Evolutionary conservation across 1,140 invertebrate genomes (phyloP).

Genomic region (Bombus polaris): DNA sequence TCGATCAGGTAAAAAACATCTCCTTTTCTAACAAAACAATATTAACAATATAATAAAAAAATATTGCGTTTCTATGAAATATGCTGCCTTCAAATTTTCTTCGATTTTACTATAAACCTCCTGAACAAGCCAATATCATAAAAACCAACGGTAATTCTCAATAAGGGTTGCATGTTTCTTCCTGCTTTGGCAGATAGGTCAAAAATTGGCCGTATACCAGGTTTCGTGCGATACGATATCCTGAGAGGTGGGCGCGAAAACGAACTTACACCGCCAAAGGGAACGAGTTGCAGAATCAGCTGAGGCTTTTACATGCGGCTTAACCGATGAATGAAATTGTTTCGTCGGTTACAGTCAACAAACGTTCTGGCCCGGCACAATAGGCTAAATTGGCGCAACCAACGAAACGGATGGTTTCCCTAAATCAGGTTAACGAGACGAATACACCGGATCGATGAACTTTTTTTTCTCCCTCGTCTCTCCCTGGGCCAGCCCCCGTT

Average conservation of each 20-base stretch:
- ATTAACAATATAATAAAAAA: no score
- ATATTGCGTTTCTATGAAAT: no score
- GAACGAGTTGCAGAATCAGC: slow-evolving; percentile 31
- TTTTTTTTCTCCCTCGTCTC: slow-evolving; percentile 12
- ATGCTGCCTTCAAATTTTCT: no score
- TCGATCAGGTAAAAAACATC: neutral
- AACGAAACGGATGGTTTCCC: slow-evolving; percentile 55
- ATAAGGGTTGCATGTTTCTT: neutral
- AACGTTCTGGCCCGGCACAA: slow-evolving; percentile 48
- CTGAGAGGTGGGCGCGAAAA: neutral
- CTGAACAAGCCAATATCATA: neutral
- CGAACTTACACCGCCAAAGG: slow-evolving; percentile 16
- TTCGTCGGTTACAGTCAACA: slow-evolving; percentile 55
- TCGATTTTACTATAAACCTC: neutral
- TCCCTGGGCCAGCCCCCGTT: neutral
- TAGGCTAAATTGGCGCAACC: slow-evolving; percentile 40
- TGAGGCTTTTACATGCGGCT: slow-evolving; percentile 52
- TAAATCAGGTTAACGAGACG: slow-evolving; percentile 69
- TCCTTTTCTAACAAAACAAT: no score
- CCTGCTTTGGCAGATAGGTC: neutral
- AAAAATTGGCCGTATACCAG: neutral
- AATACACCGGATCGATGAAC: slow-evolving; percentile 57
- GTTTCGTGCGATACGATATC: neutral
- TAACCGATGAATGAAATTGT: slow-evolving; percentile 63
- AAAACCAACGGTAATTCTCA: neutral